These are phyloP conservation scores for Macrocentrus cingulum DNA, from an alignment of 1,140 invertebrate species.

Conservation along the genomic window DNA sequence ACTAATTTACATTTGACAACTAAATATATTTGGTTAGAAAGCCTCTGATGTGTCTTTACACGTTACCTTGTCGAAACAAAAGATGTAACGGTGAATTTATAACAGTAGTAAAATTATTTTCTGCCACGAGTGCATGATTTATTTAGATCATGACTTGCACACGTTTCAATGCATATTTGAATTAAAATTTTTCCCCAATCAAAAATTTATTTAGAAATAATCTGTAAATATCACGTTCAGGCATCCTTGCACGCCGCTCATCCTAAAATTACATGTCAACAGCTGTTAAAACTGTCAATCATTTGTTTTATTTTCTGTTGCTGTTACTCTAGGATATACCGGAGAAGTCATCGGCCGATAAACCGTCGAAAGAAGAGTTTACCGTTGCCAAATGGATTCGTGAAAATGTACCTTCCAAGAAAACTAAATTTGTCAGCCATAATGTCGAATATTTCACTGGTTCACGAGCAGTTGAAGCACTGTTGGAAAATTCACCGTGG, in stretches of 20 bases:
- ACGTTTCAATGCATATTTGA: background rate
- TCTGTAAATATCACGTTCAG: too few species aligned
- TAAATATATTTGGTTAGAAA: background rate
- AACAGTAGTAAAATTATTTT: background rate
- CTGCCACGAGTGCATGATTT: constrained; percentile 2
- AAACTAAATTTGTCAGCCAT: constrained; percentile 89
- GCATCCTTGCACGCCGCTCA: too few species aligned
- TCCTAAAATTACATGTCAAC: background rate
- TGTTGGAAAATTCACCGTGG: constrained; percentile 88
- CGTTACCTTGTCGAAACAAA: background rate
- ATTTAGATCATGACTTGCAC: background rate
- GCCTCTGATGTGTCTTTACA: constrained; percentile 12
- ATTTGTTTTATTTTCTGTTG: too few species aligned
- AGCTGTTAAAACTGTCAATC: background rate
- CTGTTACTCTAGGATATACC: constrained; percentile 60
- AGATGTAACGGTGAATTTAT: constrained; percentile 7
- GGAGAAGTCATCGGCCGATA: constrained; percentile 63
- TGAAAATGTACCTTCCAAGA: constrained; percentile 89
- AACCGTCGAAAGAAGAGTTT: constrained; percentile 90
- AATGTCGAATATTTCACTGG: constrained; percentile 97
- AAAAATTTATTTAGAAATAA: background rate
- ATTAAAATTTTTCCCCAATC: too few species aligned
- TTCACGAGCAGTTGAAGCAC: constrained; percentile 86
- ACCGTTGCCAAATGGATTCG: constrained; percentile 91
- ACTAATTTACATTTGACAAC: constrained; percentile 28